phyloP scores from a whole-genome alignment of 2,888 invertebrate species.

The Yponomeuta sedellus region DNA sequence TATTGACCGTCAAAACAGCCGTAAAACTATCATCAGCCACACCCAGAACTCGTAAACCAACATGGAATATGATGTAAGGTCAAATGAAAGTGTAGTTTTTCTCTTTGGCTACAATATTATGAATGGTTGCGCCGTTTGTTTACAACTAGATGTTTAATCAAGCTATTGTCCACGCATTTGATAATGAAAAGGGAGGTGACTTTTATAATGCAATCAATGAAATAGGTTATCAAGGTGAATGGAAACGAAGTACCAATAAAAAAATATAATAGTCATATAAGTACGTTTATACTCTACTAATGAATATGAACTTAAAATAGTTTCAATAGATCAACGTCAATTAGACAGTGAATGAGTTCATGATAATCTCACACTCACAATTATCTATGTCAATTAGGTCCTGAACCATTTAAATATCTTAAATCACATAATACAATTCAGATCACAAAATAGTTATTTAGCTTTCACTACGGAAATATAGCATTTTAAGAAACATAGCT shows the following conservation, averaged over 20 bases:
- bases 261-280: neutral
- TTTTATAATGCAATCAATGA: neutral
- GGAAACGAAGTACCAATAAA: neutral
- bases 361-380: slow-evolving; percentile 5
- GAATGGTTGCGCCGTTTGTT: neutral
- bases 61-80: slow-evolving; percentile 31
- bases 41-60: slow-evolving; percentile 41
- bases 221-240: neutral
- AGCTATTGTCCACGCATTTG: neutral
- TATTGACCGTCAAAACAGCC: slow-evolving; percentile 39
- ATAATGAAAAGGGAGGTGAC: neutral
- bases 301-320: neutral
- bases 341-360: slow-evolving; percentile 5
- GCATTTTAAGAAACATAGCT: too few species aligned
- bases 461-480: too few species aligned
- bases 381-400: neutral
- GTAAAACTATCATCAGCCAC: slow-evolving; percentile 43
- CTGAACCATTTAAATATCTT: neutral
- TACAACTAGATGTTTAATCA: neutral
- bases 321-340: neutral
- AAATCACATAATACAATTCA: neutral
- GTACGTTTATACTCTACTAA: neutral
- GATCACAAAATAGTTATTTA: too few species aligned
- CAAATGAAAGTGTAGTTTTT: neutral
- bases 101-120: neutral